These are phyloP conservation scores for Macrotis lagotis DNA, from an alignment of 2,113 vertebrate genomes.

Conservation along the genomic window DNA sequence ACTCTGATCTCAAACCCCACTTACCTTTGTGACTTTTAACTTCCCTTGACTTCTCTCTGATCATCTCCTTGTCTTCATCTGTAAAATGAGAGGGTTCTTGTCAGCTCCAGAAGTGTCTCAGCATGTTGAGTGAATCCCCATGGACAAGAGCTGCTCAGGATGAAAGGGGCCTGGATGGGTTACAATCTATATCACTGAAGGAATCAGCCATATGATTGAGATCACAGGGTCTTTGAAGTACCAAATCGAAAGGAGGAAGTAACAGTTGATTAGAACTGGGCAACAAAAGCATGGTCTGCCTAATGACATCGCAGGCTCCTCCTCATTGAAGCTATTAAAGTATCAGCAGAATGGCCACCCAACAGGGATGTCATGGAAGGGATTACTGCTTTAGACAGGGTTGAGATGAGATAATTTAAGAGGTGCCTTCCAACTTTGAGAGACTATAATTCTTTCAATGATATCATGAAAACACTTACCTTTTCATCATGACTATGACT, in stretches of 20 bases:
- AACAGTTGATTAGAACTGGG: background rate
- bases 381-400: background rate
- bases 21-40: background rate
- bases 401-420: background rate
- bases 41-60: background rate
- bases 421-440: background rate
- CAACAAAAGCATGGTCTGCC: background rate
- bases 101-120: background rate
- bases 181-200: background rate
- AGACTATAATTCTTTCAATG: background rate
- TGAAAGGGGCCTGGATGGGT: background rate
- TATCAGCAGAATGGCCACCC: background rate
- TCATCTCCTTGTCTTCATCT: background rate
- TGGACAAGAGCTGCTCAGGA: background rate
- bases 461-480: background rate
- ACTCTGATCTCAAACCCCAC: background rate
- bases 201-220: background rate
- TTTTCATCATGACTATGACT: background rate
- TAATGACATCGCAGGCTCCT: background rate
- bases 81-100: background rate
- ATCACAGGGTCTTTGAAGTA: background rate
- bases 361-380: background rate
- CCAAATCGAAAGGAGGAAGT: background rate
- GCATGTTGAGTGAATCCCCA: background rate
- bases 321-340: background rate